A percentile compares a stretch with the other conserved stretches of the same genome.
These are phyloP conservation scores for Chionis minor DNA, from an alignment of 2,113 vertebrate species.

Conservation along the genomic window DNA sequence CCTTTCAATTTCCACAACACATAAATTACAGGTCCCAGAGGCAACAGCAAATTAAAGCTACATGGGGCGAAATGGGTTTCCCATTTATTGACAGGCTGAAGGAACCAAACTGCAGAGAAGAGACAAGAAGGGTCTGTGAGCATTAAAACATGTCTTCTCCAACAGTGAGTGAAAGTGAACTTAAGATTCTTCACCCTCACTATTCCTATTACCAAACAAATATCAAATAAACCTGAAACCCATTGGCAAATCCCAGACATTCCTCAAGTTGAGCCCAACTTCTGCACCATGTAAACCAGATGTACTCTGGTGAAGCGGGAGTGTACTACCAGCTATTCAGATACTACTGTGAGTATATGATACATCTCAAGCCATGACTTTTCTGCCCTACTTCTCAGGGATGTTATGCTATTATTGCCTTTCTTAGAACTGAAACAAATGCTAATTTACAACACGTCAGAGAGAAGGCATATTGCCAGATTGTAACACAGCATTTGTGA, in stretches of 20 bases:
- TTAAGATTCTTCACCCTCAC: not conserved
- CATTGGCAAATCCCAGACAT: not conserved
- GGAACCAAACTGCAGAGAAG: not conserved
- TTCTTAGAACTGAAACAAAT: not conserved
- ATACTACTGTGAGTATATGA: not conserved
- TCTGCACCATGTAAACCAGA: not conserved
- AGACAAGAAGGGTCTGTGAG: not conserved
- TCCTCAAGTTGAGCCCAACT: not conserved
- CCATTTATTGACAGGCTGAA: not conserved
- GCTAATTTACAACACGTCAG: not conserved
- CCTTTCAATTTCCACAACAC: not conserved
- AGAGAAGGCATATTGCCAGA: not conserved
- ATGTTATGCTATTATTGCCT: not conserved
- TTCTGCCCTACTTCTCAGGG: not conserved
- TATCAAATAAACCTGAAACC: not conserved
- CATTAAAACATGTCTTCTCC: not conserved
- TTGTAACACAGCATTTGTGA: not conserved
- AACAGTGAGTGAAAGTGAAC: not conserved
- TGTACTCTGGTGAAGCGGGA: not conserved
- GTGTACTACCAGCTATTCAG: not conserved
- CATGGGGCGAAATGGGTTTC: not conserved
- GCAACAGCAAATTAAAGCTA: not conserved
- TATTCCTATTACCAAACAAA: not conserved
- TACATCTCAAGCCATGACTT: not conserved
- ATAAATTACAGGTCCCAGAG: not conserved